Percentiles rank a stretch among this genome's conserved stretches.
Conservation (phyloP, 2,888 invertebrate genomes). For the Pollenia griseotomentosa region DNA sequence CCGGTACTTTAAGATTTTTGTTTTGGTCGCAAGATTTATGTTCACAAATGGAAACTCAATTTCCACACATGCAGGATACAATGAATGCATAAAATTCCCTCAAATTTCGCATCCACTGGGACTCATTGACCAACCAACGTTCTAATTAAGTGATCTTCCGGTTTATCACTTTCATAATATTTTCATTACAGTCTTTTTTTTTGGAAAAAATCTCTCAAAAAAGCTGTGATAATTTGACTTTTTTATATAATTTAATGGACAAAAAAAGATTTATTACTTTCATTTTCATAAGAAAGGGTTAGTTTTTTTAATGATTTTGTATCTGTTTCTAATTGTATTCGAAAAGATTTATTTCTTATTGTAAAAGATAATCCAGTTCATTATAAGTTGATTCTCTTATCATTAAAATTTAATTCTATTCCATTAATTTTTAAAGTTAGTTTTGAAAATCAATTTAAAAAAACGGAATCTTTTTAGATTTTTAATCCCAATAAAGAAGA, state of each 20-base stretch:
- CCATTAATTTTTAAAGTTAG: too few species aligned
- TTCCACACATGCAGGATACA: conserved; percentile 52
- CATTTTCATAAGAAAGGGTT: conserved; percentile 40
- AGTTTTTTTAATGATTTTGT: neutral
- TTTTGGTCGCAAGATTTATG: conserved; percentile 79
- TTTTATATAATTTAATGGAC: conserved; percentile 78
- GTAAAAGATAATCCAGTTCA: neutral
- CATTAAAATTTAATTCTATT: conserved; percentile 1
- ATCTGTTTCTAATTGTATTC: neutral
- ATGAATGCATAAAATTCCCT: conserved; percentile 40
- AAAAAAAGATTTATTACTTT: conserved; percentile 79
- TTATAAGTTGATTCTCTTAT: conserved; percentile 13
- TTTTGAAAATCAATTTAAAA: too few species aligned
- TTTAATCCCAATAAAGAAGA: too few species aligned
- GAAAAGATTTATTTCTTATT: conserved; percentile 25
- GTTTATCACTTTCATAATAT: conserved; percentile 76
- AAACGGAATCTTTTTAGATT: too few species aligned
- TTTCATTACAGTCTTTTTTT: conserved; percentile 74
- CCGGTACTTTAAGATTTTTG: conserved; percentile 77
- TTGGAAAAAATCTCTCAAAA: too few species aligned
- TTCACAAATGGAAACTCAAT: conserved; percentile 66
- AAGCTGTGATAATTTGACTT: conserved; percentile 80
- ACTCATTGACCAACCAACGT: conserved; percentile 73
- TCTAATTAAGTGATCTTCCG: conserved; percentile 83
- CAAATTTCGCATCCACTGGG: conserved; percentile 55